These are phyloP conservation scores for Xestoiulus laeticollis DNA, from an alignment of 2,888 invertebrate genomes.

Conservation along the genomic window DNA sequence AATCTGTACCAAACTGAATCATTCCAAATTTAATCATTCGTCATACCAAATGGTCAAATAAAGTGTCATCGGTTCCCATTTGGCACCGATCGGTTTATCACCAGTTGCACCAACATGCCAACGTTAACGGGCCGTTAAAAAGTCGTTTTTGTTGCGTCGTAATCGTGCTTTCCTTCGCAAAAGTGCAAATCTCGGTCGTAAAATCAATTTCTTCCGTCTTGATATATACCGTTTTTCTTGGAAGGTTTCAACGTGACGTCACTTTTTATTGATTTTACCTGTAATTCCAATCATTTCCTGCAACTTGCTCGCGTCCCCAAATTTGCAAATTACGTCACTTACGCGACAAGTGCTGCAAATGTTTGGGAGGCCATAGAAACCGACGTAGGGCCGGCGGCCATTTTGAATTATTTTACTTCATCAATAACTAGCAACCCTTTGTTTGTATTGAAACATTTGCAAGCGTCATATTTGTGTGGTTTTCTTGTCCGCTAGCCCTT, in stretches of 20 bases:
- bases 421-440: no score
- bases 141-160: not conserved
- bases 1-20: no score
- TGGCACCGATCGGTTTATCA: no score
- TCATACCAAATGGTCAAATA: no score
- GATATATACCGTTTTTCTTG: not conserved
- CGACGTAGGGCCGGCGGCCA: no score
- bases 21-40: no score
- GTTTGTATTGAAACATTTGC: no score
- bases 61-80: no score
- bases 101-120: not conserved
- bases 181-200: conserved; percentile 3
- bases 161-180: not conserved
- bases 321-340: not conserved
- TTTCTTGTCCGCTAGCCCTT: no score
- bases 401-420: not conserved
- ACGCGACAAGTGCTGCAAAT: not conserved
- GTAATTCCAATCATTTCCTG: not conserved
- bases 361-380: not conserved
- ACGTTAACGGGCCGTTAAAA: not conserved
- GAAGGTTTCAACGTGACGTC: conserved; percentile 11
- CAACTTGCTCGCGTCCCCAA: not conserved
- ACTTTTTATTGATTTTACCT: conserved; percentile 18
- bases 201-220: conserved; percentile 23
- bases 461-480: no score